These are phyloP conservation scores for Nebria salina DNA, from an alignment of 2,888 invertebrate species.

Conservation along the genomic window DNA sequence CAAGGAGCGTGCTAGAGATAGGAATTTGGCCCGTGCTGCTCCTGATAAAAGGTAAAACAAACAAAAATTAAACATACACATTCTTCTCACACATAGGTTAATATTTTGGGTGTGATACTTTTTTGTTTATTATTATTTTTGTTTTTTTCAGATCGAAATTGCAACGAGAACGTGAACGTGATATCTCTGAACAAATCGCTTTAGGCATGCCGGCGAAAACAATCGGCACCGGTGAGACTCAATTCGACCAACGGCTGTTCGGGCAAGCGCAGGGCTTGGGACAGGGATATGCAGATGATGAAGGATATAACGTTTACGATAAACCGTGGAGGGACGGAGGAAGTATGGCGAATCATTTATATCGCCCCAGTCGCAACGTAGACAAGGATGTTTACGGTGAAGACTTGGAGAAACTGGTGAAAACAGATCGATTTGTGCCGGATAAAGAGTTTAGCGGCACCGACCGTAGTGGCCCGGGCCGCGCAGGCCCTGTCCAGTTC, in stretches of 20 bases:
- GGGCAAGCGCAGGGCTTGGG: constrained; percentile 93
- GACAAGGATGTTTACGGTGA: constrained; percentile 92
- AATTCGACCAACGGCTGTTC: constrained; percentile 96
- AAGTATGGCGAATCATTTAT: constrained; percentile 87
- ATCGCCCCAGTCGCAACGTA: constrained; percentile 85
- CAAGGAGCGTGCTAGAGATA: constrained; percentile 89
- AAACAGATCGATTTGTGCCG: constrained; percentile 92
- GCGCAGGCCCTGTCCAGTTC: constrained; percentile 96
- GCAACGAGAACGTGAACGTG: constrained; percentile 91
- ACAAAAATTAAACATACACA: not conserved
- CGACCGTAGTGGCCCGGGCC: constrained; percentile 71
- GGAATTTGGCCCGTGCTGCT: constrained; percentile 92
- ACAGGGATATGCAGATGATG: constrained; percentile 93
- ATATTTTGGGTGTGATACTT: too few species aligned
- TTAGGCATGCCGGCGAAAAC: constrained; percentile 91
- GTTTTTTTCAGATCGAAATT: constrained; percentile 74
- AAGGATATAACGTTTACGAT: constrained; percentile 97
- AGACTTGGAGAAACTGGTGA: constrained; percentile 88
- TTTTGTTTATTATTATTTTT: constrained; percentile 3
- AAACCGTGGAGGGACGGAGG: constrained; percentile 96
- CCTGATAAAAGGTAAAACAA: constrained; percentile 83
- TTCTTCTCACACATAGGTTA: not conserved
- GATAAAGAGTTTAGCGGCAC: constrained; percentile 97
- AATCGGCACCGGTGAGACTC: constrained; percentile 75
- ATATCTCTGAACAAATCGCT: constrained; percentile 98